phyloP scores from a whole-genome alignment of 2,888 invertebrate genomes.

The Blera fallax region DNA sequence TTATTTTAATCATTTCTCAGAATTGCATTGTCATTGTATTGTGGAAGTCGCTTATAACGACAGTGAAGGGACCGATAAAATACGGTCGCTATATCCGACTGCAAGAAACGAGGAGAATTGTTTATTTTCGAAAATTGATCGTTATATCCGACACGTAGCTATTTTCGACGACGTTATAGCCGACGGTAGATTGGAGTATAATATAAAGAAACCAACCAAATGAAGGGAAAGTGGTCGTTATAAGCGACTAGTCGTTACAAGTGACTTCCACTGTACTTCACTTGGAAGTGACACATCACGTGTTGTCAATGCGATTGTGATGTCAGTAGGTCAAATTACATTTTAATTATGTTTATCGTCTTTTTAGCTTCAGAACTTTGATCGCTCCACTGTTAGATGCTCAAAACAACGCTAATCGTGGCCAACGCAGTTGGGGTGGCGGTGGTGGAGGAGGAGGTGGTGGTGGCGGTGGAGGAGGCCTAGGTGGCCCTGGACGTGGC shows the following conservation, averaged over 20 bases:
- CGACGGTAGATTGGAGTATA: no score
- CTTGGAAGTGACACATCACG: background rate
- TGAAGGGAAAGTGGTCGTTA: no score
- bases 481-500: slow-evolving; percentile 49
- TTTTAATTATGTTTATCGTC: background rate
- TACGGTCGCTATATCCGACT: no score
- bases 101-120: no score
- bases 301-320: background rate
- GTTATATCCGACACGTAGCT: no score
- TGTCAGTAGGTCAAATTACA: background rate
- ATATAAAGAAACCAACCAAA: no score
- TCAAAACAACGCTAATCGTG: slow-evolving; percentile 19
- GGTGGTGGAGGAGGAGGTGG: slow-evolving; percentile 40
- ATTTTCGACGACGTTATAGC: no score
- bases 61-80: no score
- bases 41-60: no score
- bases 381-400: slow-evolving; percentile 61
- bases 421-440: slow-evolving; percentile 12
- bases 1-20: background rate
- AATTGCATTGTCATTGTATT: background rate
- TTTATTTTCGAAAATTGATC: no score
- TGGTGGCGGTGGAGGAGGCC: slow-evolving; percentile 36
- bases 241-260: no score
- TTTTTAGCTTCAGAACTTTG: slow-evolving; percentile 64
- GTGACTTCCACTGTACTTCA: background rate